Conservation (phyloP, 2,113 vertebrate genomes). For the Larimichthys crocea region DNA sequence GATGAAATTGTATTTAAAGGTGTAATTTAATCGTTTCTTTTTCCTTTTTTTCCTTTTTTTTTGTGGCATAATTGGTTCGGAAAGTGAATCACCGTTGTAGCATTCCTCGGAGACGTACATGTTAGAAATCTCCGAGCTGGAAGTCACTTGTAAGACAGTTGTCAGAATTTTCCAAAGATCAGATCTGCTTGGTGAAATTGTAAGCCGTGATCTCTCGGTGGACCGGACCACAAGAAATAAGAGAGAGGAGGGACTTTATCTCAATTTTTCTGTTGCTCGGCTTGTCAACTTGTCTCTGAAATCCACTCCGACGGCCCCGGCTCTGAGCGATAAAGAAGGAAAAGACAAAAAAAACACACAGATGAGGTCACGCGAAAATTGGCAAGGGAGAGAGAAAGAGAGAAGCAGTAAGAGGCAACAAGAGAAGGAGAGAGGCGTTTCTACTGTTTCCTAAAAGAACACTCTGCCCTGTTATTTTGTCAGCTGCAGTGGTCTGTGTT, state of each 20-base stretch:
- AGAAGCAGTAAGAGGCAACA: constrained; percentile 15
- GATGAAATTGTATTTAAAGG: constrained; percentile 71
- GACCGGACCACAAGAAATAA: constrained; percentile 24
- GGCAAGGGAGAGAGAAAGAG: constrained; percentile 18
- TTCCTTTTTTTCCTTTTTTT: background rate
- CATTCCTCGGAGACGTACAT: constrained; percentile 40
- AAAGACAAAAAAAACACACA: constrained; percentile 44
- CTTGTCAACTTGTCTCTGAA: constrained; percentile 52
- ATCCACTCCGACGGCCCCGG: constrained; percentile 52
- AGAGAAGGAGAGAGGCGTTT: constrained; percentile 41
- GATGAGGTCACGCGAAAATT: constrained; percentile 53
- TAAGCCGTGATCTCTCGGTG: constrained; percentile 44
- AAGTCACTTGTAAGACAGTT: constrained; percentile 46
- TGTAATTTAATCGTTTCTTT: constrained; percentile 71
- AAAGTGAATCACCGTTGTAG: constrained; percentile 45
- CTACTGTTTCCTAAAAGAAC: constrained; percentile 61
- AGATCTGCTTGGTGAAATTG: constrained; percentile 57
- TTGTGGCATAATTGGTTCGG: constrained; percentile 21
- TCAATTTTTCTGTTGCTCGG: constrained; percentile 52
- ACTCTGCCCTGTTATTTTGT: constrained; percentile 61
- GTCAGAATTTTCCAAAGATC: constrained; percentile 49
- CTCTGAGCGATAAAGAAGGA: constrained; percentile 34
- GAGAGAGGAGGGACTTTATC: constrained; percentile 36
- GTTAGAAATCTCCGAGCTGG: constrained; percentile 42
- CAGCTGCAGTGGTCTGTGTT: constrained; percentile 67